Evolutionary conservation across 2,113 vertebrate species (phyloP), one percentile per base, ranked within the genome.

Genomic region (Pao palembangensis): DNA sequence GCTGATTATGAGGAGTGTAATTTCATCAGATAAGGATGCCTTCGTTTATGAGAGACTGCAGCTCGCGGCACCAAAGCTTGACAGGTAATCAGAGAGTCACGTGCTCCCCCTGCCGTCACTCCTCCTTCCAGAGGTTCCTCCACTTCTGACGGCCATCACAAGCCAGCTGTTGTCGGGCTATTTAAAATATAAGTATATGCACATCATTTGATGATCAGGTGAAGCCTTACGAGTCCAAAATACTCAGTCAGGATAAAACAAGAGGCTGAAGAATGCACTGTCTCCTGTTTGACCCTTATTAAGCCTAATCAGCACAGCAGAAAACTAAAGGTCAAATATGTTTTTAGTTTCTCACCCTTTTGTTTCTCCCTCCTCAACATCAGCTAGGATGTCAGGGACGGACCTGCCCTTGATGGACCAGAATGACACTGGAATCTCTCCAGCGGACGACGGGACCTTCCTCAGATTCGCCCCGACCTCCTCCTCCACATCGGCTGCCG

Each of bases 391-490:
- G 85, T 88, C 88, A 34, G 85, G 83, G 13, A 87, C 90, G 81
- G 88, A 88, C 4, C 48, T 79, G 46, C 51, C 67, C 0, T 25
- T 79, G 67, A 75, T 84, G 55, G 82, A 85, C 49, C 71, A 79
- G 0, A 90, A 91, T 15, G 75, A 85, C 13, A 90, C 88, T 0
- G 73, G 58, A 54, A 57, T 80, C 56, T 63, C 74, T 5, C 31
- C 76, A 2, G 12, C 64, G 10, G 93, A 93, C 78, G 94, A 96
- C 12, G 93, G 92, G 44, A 95, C 93, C 61, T 96, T 96, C 67
- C 89, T 93, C 21, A 91, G 91, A 64, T 90, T 96, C 41, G 92
- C 92, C 23, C 94, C 94, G 4, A 96, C 95, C 0, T 93, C 93
- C 0, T 80, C 92, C 23, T 94, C 93, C 64, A 92, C 94, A 0